A percentile compares a stretch with the other conserved stretches of the same genome.
phyloP scores from a whole-genome alignment of 2,113 vertebrate genomes.

The Tetraodon nigroviridis region DNA sequence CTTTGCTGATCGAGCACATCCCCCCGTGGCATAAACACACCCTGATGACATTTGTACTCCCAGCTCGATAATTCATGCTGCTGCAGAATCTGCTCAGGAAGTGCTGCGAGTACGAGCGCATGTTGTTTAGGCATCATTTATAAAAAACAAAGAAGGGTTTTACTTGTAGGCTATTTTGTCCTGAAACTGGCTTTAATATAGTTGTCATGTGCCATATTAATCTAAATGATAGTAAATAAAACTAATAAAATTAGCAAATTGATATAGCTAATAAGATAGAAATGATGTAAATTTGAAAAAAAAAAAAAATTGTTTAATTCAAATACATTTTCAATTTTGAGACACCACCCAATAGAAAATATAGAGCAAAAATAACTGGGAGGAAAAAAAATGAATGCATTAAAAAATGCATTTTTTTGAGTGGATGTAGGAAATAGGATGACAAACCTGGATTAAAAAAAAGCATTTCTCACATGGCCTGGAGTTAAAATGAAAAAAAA shows the following conservation, averaged over 20 bases:
- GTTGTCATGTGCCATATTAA: too few species aligned
- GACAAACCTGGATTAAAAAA: constrained; percentile 43
- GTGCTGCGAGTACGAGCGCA: background rate
- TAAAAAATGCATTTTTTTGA: constrained; percentile 37
- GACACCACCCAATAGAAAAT: background rate
- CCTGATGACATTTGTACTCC: background rate
- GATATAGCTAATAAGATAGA: too few species aligned
- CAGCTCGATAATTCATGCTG: background rate
- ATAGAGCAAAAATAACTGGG: background rate
- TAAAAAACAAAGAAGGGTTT: too few species aligned
- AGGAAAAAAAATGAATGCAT: background rate
- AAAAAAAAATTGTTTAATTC: too few species aligned
- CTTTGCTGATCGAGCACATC: background rate
- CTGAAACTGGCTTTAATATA: background rate
- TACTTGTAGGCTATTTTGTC: too few species aligned
- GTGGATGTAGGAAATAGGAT: constrained; percentile 38
- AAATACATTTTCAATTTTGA: too few species aligned
- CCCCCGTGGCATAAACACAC: background rate
- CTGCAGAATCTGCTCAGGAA: background rate
- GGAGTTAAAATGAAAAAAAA: constrained; percentile 4
- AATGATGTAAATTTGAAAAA: too few species aligned
- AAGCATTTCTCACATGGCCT: constrained; percentile 44
- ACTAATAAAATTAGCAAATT: too few species aligned
- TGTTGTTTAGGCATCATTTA: background rate
- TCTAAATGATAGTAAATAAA: too few species aligned